A percentile compares a stretch with the other conserved stretches of the same genome.
Conservation (phyloP, 92 coral and sea anemone genomes). For the Zoanthus solanderi region DNA sequence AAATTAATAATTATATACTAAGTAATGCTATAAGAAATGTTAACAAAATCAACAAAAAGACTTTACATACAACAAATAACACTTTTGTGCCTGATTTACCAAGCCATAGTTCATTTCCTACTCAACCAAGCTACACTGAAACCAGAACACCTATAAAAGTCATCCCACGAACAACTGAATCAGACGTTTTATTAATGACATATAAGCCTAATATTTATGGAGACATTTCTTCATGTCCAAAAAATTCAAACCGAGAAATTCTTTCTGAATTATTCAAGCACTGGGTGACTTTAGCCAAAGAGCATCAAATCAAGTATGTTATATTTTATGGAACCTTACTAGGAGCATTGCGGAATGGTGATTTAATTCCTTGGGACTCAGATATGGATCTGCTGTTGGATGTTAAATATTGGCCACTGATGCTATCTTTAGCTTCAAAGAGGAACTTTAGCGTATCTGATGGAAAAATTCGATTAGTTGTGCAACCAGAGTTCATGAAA, state of each 20-base stretch:
- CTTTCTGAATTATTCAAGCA: constrained; percentile 64
- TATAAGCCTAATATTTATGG: constrained; percentile 11
- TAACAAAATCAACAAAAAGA: too few relatives aligned
- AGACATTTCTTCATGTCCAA: constrained; percentile 23
- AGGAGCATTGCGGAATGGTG: constrained; percentile 81
- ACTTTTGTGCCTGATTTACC: too few relatives aligned
- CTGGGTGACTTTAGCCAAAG: constrained; percentile 73
- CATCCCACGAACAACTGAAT: neutral
- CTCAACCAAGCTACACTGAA: neutral
- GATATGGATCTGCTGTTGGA: constrained; percentile 83
- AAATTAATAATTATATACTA: too few relatives aligned
- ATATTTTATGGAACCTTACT: constrained; percentile 77
- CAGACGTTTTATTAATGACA: constrained; percentile 1
- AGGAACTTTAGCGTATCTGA: constrained; percentile 67
- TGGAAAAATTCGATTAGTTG: constrained; percentile 75
- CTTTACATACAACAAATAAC: too few relatives aligned
- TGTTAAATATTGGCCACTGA: constrained; percentile 56
- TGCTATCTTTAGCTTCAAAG: constrained; percentile 60
- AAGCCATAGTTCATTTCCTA: neutral
- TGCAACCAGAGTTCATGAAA: constrained; percentile 78
- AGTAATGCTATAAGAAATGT: too few relatives aligned
- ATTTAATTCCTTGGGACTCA: constrained; percentile 87
- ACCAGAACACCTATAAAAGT: neutral
- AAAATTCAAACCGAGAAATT: constrained; percentile 6
- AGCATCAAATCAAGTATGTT: constrained; percentile 76